phyloP scores from a whole-genome alignment of 2,888 invertebrate genomes.

The Thecophora atra region DNA sequence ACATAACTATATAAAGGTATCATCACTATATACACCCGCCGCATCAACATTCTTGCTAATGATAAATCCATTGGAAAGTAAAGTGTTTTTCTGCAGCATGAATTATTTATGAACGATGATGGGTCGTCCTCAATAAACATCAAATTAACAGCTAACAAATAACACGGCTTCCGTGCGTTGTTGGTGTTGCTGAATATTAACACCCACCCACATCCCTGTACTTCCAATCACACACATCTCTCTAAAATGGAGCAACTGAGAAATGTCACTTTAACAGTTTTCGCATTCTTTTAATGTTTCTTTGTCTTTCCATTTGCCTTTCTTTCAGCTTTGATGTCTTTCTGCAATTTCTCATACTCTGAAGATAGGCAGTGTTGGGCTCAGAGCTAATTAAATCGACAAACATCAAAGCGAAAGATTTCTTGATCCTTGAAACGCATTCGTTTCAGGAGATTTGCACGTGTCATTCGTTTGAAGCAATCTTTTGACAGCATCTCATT shows the following conservation, averaged over 20 bases:
- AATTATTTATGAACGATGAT: conserved; percentile 11
- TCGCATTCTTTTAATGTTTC: not conserved
- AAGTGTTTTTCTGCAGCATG: conserved; percentile 18
- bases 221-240: not conserved
- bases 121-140: not conserved
- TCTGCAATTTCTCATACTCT: not conserved
- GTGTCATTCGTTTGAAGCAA: not conserved
- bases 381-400: conserved; percentile 1
- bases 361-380: not conserved
- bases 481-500: not conserved
- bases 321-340: no score
- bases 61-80: conserved; percentile 16
- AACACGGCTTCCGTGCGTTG: not conserved
- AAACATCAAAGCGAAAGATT: conserved; percentile 7
- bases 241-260: not conserved
- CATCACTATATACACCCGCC: not conserved
- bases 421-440: not conserved
- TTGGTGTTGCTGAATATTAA: not conserved
- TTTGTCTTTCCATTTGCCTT: not conserved
- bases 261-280: not conserved
- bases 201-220: not conserved
- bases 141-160: not conserved
- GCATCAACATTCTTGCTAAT: conserved; percentile 8
- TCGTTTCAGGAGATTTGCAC: not conserved
- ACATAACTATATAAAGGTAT: not conserved